Evolutionary conservation across 2,888 invertebrate genomes (phyloP), one percentile per base, ranked within the genome.

Genomic region (Zaprionus bogoriensis): DNA sequence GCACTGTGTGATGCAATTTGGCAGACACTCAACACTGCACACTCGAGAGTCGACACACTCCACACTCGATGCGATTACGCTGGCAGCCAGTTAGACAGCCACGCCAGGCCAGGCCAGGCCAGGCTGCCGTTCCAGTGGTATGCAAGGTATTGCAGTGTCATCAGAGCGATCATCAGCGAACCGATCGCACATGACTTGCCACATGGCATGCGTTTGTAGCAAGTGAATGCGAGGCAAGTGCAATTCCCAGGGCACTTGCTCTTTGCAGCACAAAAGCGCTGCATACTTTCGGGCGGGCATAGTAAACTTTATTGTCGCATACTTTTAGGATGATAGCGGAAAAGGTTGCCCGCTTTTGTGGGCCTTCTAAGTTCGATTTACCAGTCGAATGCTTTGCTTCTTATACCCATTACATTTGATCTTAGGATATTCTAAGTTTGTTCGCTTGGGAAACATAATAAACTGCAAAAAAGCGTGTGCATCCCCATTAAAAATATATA

Each of bases 1-100:
- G 39, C 59, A 51, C 20, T 70, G 67, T 78, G 80, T 78, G 78
- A 78, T 76, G 78, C 80, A 78, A 78, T 78, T 77, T 71, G 75
- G 65, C 74, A 76, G 58, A 72, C 78, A 79, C 66, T 68, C 79
- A 64, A 61, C 70, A 67, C 68, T 17, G 82, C 79, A 77, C 79
- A 73, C 63, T 67, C 67, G 60, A 54, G 48, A 60, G 67, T 38
- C n/a, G n/a, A n/a, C n/a, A n/a, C n/a, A n/a, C n/a, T n/a, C n/a
- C n/a, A n/a, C n/a, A n/a, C n/a, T n/a, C n/a, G n/a, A n/a, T n/a
- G n/a, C n/a, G n/a, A n/a, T n/a, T n/a, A n/a, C n/a, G n/a, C n/a
- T n/a, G n/a, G n/a, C n/a, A n/a, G n/a, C n/a, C n/a, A n/a, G n/a
- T n/a, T n/a, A n/a, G n/a, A n/a, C n/a, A n/a, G n/a, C n/a, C n/a